These are phyloP conservation scores for Myzus persicae DNA, from an alignment of 1,140 invertebrate genomes.

Conservation along the genomic window DNA sequence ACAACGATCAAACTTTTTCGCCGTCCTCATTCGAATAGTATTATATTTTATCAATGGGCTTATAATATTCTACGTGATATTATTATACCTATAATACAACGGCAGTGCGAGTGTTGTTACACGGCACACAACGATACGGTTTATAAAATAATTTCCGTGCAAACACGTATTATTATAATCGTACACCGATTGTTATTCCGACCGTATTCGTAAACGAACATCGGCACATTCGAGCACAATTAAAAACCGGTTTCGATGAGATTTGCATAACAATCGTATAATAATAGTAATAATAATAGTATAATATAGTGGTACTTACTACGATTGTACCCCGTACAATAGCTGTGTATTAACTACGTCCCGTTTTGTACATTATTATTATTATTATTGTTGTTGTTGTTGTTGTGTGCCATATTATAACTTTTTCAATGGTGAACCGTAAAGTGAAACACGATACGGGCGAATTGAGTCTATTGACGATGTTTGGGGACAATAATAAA, in stretches of 20 bases:
- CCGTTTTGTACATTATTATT: neutral
- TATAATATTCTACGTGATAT: neutral
- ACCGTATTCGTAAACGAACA: neutral
- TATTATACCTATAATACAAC: no score
- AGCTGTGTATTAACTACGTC: neutral
- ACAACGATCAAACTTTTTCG: neutral
- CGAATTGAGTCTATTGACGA: neutral
- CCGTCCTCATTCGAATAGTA: neutral
- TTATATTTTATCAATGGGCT: neutral
- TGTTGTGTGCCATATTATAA: neutral
- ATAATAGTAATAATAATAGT: neutral
- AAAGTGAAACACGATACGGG: neutral
- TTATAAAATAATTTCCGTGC: neutral
- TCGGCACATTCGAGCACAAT: neutral
- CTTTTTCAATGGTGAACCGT: slow-evolving; percentile 3
- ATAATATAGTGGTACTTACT: neutral
- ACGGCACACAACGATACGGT: neutral
- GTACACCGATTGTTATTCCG: neutral
- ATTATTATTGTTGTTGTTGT: neutral
- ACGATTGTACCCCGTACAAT: neutral
- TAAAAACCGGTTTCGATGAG: neutral
- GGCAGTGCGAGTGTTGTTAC: neutral
- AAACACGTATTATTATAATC: neutral
- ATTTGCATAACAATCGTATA: neutral
- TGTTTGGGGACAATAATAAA: neutral